These are phyloP conservation scores for Nothobranchius kuhntae DNA, from an alignment of 2,113 vertebrate genomes.

Conservation along the genomic window DNA sequence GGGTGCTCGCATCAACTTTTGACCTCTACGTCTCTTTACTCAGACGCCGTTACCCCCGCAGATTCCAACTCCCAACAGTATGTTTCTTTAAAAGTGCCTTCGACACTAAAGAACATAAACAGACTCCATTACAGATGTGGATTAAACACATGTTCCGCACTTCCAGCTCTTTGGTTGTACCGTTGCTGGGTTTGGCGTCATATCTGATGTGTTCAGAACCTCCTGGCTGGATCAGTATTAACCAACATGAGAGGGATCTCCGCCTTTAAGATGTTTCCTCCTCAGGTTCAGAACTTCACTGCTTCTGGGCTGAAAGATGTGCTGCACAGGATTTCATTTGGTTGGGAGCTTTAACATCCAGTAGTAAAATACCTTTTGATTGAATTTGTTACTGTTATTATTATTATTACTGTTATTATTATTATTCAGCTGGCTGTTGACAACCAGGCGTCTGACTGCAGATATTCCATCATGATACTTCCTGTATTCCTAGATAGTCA, in stretches of 20 bases:
- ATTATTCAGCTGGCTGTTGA: constrained; percentile 88
- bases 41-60: constrained; percentile 25
- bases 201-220: constrained; percentile 79
- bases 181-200: constrained; percentile 81
- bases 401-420: constrained; percentile 72
- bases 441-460: constrained; percentile 88
- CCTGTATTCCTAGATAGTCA: constrained; percentile 94
- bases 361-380: constrained; percentile 69
- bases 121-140: constrained; percentile 10
- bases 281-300: no score
- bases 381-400: constrained; percentile 17
- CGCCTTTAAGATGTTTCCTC: neutral
- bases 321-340: constrained; percentile 77
- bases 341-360: constrained; percentile 93
- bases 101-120: constrained; percentile 89
- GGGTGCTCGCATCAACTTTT: neutral
- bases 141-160: neutral
- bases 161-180: constrained; percentile 59
- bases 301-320: no score
- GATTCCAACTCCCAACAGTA: constrained; percentile 62
- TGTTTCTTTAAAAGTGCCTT: constrained; percentile 95
- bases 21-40: neutral
- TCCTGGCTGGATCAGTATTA: constrained; percentile 79
- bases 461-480: constrained; percentile 81
- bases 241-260: constrained; percentile 66